Percentiles rank a stretch among this genome's conserved stretches.
These are phyloP conservation scores for Orthonychiurus folsomi DNA, from an alignment of 2,888 invertebrate genomes.

Conservation along the genomic window DNA sequence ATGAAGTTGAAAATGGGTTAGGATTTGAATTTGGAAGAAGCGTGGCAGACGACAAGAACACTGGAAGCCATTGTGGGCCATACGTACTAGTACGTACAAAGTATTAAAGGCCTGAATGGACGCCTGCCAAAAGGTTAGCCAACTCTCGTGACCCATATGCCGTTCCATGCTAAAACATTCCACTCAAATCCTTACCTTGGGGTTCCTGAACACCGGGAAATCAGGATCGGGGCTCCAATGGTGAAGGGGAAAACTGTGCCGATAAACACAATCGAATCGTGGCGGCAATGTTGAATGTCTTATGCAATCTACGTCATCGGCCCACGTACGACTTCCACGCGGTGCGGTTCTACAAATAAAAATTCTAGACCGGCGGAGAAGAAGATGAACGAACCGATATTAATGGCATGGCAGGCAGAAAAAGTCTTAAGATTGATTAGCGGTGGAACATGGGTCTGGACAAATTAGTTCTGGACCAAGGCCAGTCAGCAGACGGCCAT, in stretches of 20 bases:
- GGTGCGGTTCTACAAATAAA: no score
- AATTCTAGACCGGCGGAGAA: no score
- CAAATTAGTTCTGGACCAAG: no score
- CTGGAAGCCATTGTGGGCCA: background rate
- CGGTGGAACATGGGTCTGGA: no score
- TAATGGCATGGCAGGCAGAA: no score
- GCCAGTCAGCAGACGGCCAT: no score
- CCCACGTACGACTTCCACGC: background rate
- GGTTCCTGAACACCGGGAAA: no score
- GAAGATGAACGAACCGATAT: no score
- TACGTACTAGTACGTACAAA: slow-evolving; percentile 16
- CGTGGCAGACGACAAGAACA: no score
- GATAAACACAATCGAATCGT: background rate
- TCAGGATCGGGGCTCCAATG: background rate
- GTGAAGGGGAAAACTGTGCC: background rate
- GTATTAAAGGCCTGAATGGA: slow-evolving; percentile 33
- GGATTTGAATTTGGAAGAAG: no score
- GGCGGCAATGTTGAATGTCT: background rate
- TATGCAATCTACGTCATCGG: background rate
- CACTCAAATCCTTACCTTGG: no score
- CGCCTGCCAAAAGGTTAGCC: slow-evolving; percentile 40
- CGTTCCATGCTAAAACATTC: slow-evolving; percentile 17
- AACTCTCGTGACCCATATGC: slow-evolving; percentile 41
- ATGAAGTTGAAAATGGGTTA: background rate
- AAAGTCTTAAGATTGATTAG: no score